Evolutionary conservation across 2,888 invertebrate species (phyloP).

Genomic region (Julus scandinavius): DNA sequence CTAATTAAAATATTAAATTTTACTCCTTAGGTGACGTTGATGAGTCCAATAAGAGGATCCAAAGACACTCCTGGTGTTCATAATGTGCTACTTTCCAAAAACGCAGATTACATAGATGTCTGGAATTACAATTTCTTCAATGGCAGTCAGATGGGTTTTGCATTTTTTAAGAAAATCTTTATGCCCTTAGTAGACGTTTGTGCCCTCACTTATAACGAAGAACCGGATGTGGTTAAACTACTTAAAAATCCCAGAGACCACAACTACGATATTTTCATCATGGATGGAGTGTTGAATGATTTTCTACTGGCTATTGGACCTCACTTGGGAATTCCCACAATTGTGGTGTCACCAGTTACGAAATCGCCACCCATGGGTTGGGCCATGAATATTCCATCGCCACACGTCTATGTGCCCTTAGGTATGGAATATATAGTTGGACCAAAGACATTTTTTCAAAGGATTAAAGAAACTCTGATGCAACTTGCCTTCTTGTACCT

Average conservation of each 20-base stretch:
- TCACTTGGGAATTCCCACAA: slow-evolving; percentile 46
- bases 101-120: not conserved
- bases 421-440: not conserved
- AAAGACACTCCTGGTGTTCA: not conserved
- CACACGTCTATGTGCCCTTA: slow-evolving; percentile 3
- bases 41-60: not conserved
- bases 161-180: not conserved
- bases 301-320: slow-evolving; percentile 35
- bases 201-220: not conserved
- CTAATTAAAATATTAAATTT: too few species aligned
- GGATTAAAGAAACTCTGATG: not conserved
- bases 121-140: not conserved
- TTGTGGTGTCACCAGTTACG: slow-evolving; percentile 12
- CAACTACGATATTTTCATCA: slow-evolving; percentile 47
- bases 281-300: slow-evolving; percentile 51
- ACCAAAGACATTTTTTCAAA: slow-evolving; percentile 40
- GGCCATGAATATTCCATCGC: slow-evolving; percentile 49
- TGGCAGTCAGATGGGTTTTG: not conserved
- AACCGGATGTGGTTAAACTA: not conserved
- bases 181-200: not conserved
- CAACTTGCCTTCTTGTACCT: not conserved
- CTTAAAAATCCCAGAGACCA: not conserved
- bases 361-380: slow-evolving; percentile 22
- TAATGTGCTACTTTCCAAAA: not conserved
- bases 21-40: not conserved